Base-by-base conservation (phyloP, 2,888 invertebrate species). In the Pherbina coryleti region DNA sequence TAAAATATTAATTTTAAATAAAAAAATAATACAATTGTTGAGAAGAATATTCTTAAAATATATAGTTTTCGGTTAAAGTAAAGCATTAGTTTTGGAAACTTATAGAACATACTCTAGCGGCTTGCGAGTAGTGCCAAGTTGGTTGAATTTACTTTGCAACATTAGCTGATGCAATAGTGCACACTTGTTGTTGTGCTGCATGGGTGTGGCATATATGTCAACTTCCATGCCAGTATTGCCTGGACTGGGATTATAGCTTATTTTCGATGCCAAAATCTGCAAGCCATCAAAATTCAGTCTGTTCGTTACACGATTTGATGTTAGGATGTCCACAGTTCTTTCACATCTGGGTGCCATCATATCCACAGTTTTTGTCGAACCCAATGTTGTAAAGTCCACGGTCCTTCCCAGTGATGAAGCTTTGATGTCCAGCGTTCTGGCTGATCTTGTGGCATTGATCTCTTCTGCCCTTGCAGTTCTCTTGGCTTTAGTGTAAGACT, bases 181-280 rank as follows among this genome's bases (percentile, higher is more conserved):
- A 14, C 62, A 55, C 31, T 51, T 49, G 17, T 70, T 25, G 49
- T 49, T 44, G 51, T 31, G 44, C 37, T 31, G 62, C 49, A 62
- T 49, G 55, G 76, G 76, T 57, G 76, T 76, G 28, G 76, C 76
- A 70, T 71, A 76, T 8, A 76, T 62, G n/a, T 62, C 71, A 22
- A 71, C 62, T n/a, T 76, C 69, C 7, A 69, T 34, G 17, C 37
- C 44, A 44, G 64, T 2, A 9, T n/a, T 25, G 5, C 11, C 17
- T n/a, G 28, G 25, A 14, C 28, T 64, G 7, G 60, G 4, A 60
- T 70, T 28, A 25, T 51, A 51, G 19, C 70, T 70, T 5, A 49
- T 28, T 19, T 71, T 55, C n/a, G 70, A 49, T 19, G 37, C 28
- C 17, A 31, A n/a, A 51, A 76, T 69, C 19, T 76, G 37, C 28